Conservation (phyloP, 2,113 vertebrate species). For the Xenopus borealis region DNA sequence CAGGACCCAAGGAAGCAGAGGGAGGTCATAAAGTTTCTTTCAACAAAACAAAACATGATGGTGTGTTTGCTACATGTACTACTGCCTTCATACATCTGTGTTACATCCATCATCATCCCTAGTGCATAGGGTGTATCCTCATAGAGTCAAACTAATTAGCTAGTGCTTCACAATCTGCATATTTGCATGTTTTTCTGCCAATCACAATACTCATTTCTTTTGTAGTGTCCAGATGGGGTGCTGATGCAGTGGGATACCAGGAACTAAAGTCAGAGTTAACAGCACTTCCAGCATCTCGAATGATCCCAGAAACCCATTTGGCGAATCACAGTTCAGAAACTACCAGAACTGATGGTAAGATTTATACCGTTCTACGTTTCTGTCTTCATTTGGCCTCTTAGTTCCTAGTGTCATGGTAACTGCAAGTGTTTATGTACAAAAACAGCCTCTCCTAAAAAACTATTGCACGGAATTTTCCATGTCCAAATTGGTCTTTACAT, state of each 20-base stretch:
- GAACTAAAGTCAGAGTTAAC: conserved; percentile 85
- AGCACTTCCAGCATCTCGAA: conserved; percentile 72
- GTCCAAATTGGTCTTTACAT: not conserved
- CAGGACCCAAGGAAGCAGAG: too few species aligned
- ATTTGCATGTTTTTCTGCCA: not conserved
- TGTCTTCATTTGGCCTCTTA: not conserved
- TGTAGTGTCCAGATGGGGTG: conserved; percentile 44
- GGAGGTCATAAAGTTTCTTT: too few species aligned
- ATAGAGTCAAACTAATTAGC: too few species aligned
- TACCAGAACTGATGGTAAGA: conserved; percentile 50
- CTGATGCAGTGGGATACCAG: conserved; percentile 67
- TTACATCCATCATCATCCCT: not conserved
- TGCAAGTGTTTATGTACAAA: not conserved
- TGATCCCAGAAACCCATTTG: conserved; percentile 54
- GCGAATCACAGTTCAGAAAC: conserved; percentile 44
- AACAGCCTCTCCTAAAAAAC: not conserved
- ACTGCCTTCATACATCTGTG: not conserved
- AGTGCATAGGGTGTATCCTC: not conserved
- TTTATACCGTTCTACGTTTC: conserved; percentile 12
- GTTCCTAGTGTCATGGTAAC: not conserved
- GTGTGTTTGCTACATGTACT: too few species aligned
- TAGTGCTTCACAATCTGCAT: too few species aligned
- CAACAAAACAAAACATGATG: too few species aligned
- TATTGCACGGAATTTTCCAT: not conserved
- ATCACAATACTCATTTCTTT: not conserved